Evolutionary conservation across 2,113 vertebrate species (phyloP).

Genomic region (Nothocercus julius): DNA sequence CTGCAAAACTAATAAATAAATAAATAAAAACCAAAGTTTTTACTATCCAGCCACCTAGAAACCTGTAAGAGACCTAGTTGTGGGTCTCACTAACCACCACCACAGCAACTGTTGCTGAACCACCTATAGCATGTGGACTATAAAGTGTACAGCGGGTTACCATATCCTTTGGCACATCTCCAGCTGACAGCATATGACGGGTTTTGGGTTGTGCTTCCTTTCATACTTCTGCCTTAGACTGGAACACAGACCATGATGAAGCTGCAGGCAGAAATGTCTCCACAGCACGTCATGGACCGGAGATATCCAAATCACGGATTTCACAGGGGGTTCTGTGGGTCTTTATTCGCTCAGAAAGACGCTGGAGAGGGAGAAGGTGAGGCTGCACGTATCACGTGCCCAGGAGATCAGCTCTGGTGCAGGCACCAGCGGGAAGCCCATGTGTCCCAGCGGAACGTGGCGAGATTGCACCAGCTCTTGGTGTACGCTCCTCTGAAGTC

Average conservation of each 20-base stretch:
- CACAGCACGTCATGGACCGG: accelerated
- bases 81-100: not conserved
- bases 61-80: too few relatives aligned
- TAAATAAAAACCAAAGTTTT: not conserved
- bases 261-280: not conserved
- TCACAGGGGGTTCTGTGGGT: not conserved
- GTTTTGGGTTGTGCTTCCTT: not conserved
- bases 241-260: not conserved
- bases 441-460: not conserved
- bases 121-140: not conserved
- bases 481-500: not conserved
- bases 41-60: not conserved
- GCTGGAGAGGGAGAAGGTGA: not conserved
- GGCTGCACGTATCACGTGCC: not conserved
- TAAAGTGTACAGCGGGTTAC: not conserved
- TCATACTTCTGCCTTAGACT: not conserved
- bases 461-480: too few relatives aligned
- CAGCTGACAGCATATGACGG: not conserved
- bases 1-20: not conserved
- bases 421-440: not conserved
- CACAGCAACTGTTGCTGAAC: not conserved
- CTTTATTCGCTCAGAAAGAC: not conserved
- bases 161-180: not conserved
- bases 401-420: not conserved
- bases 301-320: not conserved